These are phyloP conservation scores for Eristalinus sepulchralis DNA, from an alignment of 2,888 invertebrate species.

Conservation along the genomic window DNA sequence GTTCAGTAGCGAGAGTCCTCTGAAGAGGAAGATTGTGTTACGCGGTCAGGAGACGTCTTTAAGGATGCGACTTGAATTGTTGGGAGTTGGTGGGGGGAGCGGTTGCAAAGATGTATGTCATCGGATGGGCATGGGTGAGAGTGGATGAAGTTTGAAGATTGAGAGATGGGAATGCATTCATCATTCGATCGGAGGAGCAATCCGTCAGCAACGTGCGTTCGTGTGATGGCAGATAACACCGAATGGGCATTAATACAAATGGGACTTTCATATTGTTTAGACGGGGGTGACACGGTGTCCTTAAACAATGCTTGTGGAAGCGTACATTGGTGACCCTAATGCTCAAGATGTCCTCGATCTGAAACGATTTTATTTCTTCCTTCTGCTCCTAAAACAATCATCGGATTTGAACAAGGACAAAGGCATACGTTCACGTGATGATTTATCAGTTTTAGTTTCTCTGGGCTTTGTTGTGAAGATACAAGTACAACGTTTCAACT, in stretches of 20 bases:
- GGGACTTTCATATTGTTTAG: slow-evolving; percentile 46
- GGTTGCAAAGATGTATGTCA: not conserved
- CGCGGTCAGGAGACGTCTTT: not conserved
- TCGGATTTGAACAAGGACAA: too few relatives aligned
- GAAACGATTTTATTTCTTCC: not conserved
- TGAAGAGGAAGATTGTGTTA: slow-evolving; percentile 40
- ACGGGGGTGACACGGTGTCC: not conserved
- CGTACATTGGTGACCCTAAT: not conserved
- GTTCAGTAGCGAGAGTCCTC: not conserved
- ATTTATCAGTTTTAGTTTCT: too few relatives aligned
- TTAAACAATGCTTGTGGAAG: not conserved
- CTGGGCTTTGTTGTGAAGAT: too few relatives aligned
- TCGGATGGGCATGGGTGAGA: not conserved
- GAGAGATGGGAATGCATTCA: slow-evolving; percentile 58
- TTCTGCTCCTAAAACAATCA: too few relatives aligned
- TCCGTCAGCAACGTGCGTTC: slow-evolving; percentile 40
- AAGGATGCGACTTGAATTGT: not conserved
- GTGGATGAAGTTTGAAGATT: slow-evolving; percentile 44
- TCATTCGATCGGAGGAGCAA: slow-evolving; percentile 47
- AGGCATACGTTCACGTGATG: too few relatives aligned
- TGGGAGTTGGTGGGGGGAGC: not conserved
- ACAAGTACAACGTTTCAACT: too few relatives aligned
- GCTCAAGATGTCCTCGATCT: not conserved
- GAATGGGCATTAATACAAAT: slow-evolving; percentile 52
- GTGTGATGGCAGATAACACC: slow-evolving; percentile 59